phyloP scores from a whole-genome alignment of 2,888 invertebrate species.

The Agrenia bidenticulata region DNA sequence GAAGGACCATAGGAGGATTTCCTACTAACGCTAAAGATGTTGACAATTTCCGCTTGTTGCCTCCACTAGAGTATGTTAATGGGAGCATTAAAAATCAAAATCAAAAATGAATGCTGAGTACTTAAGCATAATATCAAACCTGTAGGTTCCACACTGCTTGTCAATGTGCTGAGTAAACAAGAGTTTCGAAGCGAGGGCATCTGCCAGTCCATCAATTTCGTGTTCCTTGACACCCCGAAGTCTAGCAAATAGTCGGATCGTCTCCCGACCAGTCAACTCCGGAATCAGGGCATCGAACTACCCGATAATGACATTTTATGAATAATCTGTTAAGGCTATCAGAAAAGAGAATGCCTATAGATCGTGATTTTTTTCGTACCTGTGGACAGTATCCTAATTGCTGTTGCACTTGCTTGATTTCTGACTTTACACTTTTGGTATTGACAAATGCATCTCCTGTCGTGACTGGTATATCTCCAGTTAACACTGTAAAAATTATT shows the following conservation, averaged over 20 bases:
- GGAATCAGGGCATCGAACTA: constrained; percentile 71
- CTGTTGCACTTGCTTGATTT: constrained; percentile 54
- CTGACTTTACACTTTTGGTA: constrained; percentile 57
- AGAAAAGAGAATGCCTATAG: too few species aligned
- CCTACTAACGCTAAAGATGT: constrained; percentile 71
- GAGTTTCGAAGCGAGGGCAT: constrained; percentile 61
- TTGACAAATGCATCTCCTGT: constrained; percentile 70
- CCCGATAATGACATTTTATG: constrained; percentile 63
- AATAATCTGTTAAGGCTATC: neutral
- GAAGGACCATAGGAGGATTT: constrained; percentile 67
- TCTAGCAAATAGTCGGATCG: constrained; percentile 66
- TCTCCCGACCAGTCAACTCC: constrained; percentile 72
- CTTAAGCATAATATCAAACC: constrained; percentile 59
- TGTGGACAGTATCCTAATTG: constrained; percentile 71
- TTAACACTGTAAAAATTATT: constrained; percentile 65
- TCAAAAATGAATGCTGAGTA: neutral
- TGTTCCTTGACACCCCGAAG: constrained; percentile 64
- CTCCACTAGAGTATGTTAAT: too few species aligned
- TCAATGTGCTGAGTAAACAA: constrained; percentile 66
- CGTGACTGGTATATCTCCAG: constrained; percentile 74
- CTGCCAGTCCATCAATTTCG: constrained; percentile 57
- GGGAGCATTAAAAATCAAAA: constrained; percentile 4
- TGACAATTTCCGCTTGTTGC: constrained; percentile 72
- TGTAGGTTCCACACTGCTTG: constrained; percentile 58
- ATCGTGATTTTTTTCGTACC: too few species aligned